Conservation (phyloP, 2,888 invertebrate species). For the Dermolepida albohirtum region DNA sequence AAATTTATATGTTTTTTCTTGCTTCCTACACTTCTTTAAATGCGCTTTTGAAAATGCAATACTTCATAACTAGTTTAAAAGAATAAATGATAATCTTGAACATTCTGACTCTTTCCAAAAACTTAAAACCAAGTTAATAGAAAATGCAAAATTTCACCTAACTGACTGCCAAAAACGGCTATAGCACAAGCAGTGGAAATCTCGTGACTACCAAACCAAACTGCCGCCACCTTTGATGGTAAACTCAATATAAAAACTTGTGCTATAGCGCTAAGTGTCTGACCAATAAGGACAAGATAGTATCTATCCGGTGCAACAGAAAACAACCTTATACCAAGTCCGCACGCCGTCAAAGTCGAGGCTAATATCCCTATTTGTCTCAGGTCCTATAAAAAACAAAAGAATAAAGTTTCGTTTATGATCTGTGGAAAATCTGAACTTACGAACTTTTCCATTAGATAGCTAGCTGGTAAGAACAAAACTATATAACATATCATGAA, state of each 20-base stretch:
- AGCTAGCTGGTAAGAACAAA: constrained; percentile 94
- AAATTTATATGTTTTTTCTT: too few relatives aligned
- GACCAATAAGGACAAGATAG: constrained; percentile 87
- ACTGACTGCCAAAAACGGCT: constrained; percentile 43
- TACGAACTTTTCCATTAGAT: constrained; percentile 69
- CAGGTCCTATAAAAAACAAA: constrained; percentile 37
- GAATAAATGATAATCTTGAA: too few relatives aligned
- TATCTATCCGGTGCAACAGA: constrained; percentile 85
- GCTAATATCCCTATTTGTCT: constrained; percentile 36
- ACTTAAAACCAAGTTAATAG: too few relatives aligned
- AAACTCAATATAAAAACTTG: constrained; percentile 93
- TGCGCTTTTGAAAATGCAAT: too few relatives aligned
- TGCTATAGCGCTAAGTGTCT: constrained; percentile 84
- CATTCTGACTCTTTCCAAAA: too few relatives aligned
- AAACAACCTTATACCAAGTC: constrained; percentile 89
- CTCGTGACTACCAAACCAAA: constrained; percentile 96
- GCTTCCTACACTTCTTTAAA: too few relatives aligned
- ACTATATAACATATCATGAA: constrained; percentile 96
- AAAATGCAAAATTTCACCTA: constrained; percentile 16
- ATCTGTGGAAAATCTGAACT: constrained; percentile 1
- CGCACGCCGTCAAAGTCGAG: constrained; percentile 73
- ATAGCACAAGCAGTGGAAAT: constrained; percentile 65
- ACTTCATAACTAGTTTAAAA: too few relatives aligned
- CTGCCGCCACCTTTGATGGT: constrained; percentile 91
- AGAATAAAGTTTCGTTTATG: neutral